Evolutionary conservation across 2,888 invertebrate species (phyloP), one percentile per base, ranked within the genome.

Genomic region (Amblyjoppa proteus): DNA sequence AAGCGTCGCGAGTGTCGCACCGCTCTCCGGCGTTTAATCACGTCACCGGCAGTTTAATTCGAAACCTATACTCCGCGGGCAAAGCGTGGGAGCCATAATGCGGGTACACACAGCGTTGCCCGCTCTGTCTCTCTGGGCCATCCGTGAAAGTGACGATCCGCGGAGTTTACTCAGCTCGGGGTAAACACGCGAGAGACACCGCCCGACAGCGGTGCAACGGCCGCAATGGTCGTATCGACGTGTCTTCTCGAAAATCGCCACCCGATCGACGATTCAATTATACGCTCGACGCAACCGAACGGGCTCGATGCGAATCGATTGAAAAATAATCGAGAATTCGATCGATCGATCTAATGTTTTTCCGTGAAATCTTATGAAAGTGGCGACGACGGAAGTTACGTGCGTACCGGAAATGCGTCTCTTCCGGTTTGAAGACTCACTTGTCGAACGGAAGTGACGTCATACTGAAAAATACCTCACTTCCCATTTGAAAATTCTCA

Each of bases 11-110:
- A 78, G 69, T 58, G 45, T 34, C 73, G 25, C 68, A 51, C 70
- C 71, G 58, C 69, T 81, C 56, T 74, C 74, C 68, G 70, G 49
- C 74, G 82, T 85, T 78, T 81, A 85, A 87, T 83, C 83, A 83
- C 83, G 64, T 75, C 83, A 80, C 71, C 61, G 53, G 69, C 74
- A 83, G 38, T 83, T 85, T 87, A 49, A 81, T 81, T 83, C 81
- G 25, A 34, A 83, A 85, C 49, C 68, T 69, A 78, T 79, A 66
- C 70, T 51, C 25, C 64, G 31, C 66, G 38, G 34, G 51, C n/a
- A 13, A 51, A 51, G 20, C 66, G 64, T n/a, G 31, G 31, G 75
- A 5, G 75, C 49, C 28, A 45, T 28, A 51, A 20, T 16, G 3
- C 38, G 34, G 34, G 7, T 51, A n/a, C 51, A 31, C 28, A 66